Percentiles rank a stretch among this genome's conserved stretches.
These are phyloP conservation scores for Formica exsecta DNA, from an alignment of 1,140 invertebrate genomes.

Conservation along the genomic window DNA sequence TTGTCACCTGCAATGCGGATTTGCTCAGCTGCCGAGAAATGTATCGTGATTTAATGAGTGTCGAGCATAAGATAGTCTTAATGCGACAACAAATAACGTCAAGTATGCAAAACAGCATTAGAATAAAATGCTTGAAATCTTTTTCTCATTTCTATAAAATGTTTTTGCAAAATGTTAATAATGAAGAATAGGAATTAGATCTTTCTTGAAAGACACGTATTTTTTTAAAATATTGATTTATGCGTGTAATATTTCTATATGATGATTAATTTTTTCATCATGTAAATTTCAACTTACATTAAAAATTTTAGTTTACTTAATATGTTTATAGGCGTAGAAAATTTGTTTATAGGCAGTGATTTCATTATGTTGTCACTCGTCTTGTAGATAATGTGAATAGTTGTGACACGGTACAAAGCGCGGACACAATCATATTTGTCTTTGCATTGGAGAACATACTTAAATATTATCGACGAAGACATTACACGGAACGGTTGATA, in stretches of 20 bases:
- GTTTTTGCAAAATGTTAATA: not conserved
- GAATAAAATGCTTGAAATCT: not conserved
- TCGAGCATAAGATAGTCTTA: not conserved
- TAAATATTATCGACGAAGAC: slow-evolving; percentile 21
- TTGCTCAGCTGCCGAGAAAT: not conserved
- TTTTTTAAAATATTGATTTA: slow-evolving; percentile 1
- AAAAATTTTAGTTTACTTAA: not conserved
- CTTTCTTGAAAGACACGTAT: not conserved
- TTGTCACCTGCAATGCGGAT: slow-evolving; percentile 16
- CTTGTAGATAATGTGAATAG: not conserved
- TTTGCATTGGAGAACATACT: slow-evolving; percentile 2
- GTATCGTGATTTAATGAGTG: not conserved
- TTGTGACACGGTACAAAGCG: not conserved
- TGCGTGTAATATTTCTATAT: not conserved
- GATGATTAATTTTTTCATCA: not conserved
- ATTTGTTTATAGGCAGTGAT: slow-evolving; percentile 6
- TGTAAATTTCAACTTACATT: not conserved
- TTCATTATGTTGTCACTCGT: not conserved
- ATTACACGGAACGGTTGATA: slow-evolving; percentile 58
- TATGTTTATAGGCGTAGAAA: not conserved
- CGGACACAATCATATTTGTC: slow-evolving; percentile 20
- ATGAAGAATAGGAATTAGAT: not conserved
- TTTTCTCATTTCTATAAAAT: not conserved
- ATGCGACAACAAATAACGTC: not conserved
- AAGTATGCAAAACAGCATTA: not conserved